phyloP scores from a whole-genome alignment of 1,140 invertebrate species.

The Zaprionus ghesquierei region DNA sequence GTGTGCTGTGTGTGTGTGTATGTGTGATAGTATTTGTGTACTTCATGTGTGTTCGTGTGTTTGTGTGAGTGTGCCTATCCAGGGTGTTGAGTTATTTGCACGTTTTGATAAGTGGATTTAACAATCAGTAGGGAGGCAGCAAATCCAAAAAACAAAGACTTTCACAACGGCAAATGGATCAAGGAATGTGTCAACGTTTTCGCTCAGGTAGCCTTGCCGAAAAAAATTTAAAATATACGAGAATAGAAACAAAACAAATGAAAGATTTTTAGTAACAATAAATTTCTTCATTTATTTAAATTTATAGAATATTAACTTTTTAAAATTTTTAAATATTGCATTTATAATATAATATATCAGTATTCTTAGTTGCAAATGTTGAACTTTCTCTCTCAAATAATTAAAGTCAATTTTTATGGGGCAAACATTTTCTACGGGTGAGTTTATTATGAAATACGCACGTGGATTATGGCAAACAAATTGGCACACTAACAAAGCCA shows the following conservation, averaged over 20 bases:
- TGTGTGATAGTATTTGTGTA: no score
- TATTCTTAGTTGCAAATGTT: no score
- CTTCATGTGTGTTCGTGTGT: constrained; percentile 3
- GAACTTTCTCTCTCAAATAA: no score
- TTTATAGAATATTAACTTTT: neutral
- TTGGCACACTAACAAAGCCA: constrained; percentile 29
- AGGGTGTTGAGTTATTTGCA: constrained; percentile 72
- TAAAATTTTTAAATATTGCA: neutral
- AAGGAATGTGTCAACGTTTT: constrained; percentile 4
- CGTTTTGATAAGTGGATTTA: constrained; percentile 79
- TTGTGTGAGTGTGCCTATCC: constrained; percentile 36
- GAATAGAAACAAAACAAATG: no score
- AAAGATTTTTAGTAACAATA: no score
- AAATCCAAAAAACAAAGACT: constrained; percentile 21
- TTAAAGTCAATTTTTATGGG: neutral
- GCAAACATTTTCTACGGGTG: neutral
- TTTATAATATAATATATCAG: no score
- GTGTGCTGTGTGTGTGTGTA: neutral
- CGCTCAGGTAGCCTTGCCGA: no score
- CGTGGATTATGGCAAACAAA: constrained; percentile 27
- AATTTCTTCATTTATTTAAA: neutral
- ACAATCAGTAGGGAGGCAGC: constrained; percentile 39
- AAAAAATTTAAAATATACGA: no score
- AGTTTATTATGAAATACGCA: constrained; percentile 26
- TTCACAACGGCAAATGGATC: neutral